phyloP scores from a whole-genome alignment of 2,797 vertebrate species.

The Prunella strophiata region DNA sequence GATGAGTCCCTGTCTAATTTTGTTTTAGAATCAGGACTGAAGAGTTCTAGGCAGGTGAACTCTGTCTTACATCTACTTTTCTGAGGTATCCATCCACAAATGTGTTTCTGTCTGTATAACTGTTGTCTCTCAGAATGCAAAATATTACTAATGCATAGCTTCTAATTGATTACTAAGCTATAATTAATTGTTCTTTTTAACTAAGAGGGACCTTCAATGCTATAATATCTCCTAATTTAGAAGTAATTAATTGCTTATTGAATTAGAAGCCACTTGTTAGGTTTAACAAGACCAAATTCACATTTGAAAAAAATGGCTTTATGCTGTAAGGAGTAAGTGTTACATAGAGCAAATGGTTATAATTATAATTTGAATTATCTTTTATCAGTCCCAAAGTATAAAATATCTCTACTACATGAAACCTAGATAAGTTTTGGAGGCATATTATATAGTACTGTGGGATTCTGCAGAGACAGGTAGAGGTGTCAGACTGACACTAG shows the following conservation, averaged over 20 bases:
- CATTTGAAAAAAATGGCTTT: neutral
- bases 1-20: neutral
- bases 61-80: neutral
- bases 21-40: neutral
- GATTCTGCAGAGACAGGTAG: neutral
- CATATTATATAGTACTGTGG: neutral
- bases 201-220: neutral
- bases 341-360: neutral
- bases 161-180: neutral
- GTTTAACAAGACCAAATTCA: constrained; percentile 6
- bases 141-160: neutral
- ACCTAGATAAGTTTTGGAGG: neutral
- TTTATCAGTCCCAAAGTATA: neutral
- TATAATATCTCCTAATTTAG: neutral
- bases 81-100: neutral
- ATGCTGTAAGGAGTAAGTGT: neutral
- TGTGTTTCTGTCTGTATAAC: neutral
- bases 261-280: neutral
- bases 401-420: neutral
- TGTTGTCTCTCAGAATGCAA: neutral
- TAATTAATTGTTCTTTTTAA: constrained; percentile 28
- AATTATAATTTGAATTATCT: neutral
- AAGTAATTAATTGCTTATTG: neutral
- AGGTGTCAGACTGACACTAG: neutral
- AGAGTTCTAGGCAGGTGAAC: neutral